These are phyloP conservation scores for Rhadina sibilatrix DNA, from an alignment of 2,113 vertebrate genomes.

Conservation along the genomic window DNA sequence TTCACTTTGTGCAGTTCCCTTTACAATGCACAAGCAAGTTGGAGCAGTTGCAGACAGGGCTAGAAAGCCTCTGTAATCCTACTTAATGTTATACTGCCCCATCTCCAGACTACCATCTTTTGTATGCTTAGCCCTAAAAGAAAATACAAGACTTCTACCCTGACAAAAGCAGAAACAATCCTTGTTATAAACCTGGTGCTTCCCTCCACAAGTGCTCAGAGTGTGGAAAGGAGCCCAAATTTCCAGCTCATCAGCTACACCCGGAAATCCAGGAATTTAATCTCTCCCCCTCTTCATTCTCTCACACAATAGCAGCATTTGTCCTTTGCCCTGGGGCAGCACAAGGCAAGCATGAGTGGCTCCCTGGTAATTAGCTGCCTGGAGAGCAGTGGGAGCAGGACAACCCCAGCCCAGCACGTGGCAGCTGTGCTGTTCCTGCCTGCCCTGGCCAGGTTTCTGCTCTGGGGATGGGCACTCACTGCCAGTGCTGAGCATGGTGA, in stretches of 20 bases:
- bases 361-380: background rate
- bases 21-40: background rate
- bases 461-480: accelerated
- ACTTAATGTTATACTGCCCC: background rate
- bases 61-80: background rate
- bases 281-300: slow-evolving; percentile 31
- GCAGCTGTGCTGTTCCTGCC: background rate
- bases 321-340: slow-evolving; percentile 4
- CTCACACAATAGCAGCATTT: slow-evolving; percentile 24
- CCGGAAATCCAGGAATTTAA: background rate
- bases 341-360: background rate
- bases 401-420: background rate
- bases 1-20: background rate
- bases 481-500: accelerated
- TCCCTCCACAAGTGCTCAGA: background rate
- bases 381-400: background rate
- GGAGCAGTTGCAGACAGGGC: background rate
- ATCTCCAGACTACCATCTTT: background rate
- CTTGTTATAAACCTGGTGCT: background rate
- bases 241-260: slow-evolving; percentile 14
- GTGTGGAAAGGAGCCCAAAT: background rate
- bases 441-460: background rate
- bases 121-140: background rate
- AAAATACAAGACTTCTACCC: background rate
- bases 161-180: background rate